phyloP scores from a whole-genome alignment of 2,797 vertebrate genomes.

The Lagorchestes hirsutus region DNA sequence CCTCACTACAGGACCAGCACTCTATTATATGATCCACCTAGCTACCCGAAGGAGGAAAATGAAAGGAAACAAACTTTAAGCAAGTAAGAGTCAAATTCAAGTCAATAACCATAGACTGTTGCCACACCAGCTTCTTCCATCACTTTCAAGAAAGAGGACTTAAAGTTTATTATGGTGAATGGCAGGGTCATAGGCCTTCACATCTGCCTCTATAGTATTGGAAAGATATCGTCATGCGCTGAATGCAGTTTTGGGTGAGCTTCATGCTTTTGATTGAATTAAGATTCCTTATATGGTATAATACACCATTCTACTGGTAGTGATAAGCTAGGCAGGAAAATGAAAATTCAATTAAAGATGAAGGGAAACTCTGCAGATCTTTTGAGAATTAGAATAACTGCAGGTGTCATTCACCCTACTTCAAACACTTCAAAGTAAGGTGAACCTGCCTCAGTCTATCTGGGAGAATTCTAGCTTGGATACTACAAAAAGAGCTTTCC shows the following conservation, averaged over 20 bases:
- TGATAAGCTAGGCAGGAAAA: background rate
- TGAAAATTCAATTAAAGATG: background rate
- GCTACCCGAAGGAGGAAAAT: background rate
- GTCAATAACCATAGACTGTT: background rate
- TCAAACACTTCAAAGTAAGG: background rate
- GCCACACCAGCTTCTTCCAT: background rate
- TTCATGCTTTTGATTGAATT: background rate
- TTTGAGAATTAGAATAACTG: background rate
- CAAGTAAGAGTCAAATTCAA: background rate
- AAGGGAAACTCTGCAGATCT: background rate
- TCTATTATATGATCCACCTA: too few relatives aligned
- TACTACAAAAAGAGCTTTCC: background rate
- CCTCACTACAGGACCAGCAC: background rate
- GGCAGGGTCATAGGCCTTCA: background rate
- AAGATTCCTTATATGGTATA: background rate
- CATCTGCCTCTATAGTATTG: background rate
- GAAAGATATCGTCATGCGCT: background rate
- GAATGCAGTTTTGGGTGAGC: background rate
- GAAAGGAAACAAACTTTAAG: background rate
- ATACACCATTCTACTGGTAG: background rate
- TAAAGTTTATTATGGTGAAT: background rate
- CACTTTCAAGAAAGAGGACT: background rate
- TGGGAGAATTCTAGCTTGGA: background rate
- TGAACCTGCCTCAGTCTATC: background rate
- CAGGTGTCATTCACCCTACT: background rate